Conservation (phyloP, 1,140 invertebrate species). For the Saxidomus purpurata region DNA sequence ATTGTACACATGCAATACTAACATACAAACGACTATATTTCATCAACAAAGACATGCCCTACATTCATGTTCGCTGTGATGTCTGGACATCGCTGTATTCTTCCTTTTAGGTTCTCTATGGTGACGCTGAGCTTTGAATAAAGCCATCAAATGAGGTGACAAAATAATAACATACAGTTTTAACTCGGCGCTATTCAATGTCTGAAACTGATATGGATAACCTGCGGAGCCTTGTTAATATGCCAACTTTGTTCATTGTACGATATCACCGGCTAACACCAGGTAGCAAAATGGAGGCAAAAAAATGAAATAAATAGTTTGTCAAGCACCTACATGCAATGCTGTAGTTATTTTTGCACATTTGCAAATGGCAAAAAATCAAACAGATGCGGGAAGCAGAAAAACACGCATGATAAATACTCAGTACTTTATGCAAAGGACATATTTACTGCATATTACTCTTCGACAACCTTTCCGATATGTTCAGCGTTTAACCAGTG, state of each 20-base stretch:
- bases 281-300: constrained; percentile 17
- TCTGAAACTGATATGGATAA: constrained; percentile 2
- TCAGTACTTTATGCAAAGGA: too few species aligned
- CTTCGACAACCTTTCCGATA: too few species aligned
- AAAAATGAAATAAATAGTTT: background rate
- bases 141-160: constrained; percentile 43
- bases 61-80: background rate
- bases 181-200: constrained; percentile 6
- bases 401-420: too few species aligned
- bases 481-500: too few species aligned
- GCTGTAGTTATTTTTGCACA: background rate
- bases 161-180: constrained; percentile 41
- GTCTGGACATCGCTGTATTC: background rate
- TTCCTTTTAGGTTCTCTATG: background rate
- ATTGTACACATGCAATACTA: too few species aligned
- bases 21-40: too few species aligned
- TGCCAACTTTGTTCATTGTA: constrained; percentile 32
- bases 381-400: too few species aligned
- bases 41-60: background rate
- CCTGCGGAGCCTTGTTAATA: background rate
- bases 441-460: too few species aligned
- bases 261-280: constrained; percentile 2
- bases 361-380: too few species aligned
- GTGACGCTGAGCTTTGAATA: constrained; percentile 25
- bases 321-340: background rate